Percentiles rank a stretch among this genome's conserved stretches.
Conservation (phyloP, 2,113 vertebrate species). For the Campylomormyrus tamandua region DNA sequence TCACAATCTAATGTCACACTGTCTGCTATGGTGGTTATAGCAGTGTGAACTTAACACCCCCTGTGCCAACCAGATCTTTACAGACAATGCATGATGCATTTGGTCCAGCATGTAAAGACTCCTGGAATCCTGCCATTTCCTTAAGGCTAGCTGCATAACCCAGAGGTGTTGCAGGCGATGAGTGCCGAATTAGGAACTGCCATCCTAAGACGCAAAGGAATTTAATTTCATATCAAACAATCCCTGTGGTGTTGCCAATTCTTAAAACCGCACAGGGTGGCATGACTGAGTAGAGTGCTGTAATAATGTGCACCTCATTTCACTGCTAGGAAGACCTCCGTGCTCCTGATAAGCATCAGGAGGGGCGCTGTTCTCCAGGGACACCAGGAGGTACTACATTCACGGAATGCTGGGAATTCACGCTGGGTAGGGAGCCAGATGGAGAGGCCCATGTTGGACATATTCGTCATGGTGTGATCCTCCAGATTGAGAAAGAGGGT, state of each 20-base stretch:
- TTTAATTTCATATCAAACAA: not conserved
- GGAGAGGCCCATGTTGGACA: not conserved
- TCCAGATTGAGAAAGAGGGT: not conserved
- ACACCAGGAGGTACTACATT: not conserved
- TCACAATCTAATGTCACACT: not conserved
- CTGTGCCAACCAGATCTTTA: not conserved
- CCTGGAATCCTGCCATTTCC: not conserved
- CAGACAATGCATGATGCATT: not conserved
- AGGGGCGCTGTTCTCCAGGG: not conserved
- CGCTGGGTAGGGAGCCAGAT: not conserved
- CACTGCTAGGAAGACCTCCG: not conserved
- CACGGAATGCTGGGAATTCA: not conserved
- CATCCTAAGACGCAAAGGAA: not conserved
- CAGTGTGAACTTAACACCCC: not conserved
- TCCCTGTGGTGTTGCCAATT: not conserved
- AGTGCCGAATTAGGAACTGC: not conserved
- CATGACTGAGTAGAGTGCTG: not conserved
- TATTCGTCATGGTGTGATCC: not conserved
- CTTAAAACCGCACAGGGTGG: not conserved
- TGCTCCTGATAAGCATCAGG: not conserved
- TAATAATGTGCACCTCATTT: not conserved
- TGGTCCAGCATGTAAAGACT: not conserved
- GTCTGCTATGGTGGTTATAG: not conserved
- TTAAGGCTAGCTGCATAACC: not conserved
- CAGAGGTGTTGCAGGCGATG: not conserved